Evolutionary conservation across 1,140 invertebrate genomes (phyloP), one percentile per base, ranked within the genome.

Genomic region (Psilanteris sp.): DNA sequence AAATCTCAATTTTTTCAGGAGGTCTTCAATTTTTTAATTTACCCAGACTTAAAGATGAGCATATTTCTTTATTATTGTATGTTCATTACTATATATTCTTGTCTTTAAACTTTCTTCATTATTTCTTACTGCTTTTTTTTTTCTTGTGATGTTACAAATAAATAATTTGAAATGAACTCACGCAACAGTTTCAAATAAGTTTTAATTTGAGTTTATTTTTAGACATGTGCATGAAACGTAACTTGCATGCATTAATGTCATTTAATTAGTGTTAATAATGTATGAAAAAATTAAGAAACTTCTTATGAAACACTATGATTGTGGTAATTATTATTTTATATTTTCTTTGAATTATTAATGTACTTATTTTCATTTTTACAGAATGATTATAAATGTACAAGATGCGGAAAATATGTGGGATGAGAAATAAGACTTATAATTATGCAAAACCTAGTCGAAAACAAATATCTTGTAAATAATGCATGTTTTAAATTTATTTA

Each of bases 381-480:
- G 70, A 24, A 57, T 16, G 27, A 64, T 73, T 5, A 18, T 64
- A 27, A 73, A 73, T 27, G 16, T 66, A 5, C 44, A 61, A 27
- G 61, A 74, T 20, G 34, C 27, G 0, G 61, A 66, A 6, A 66
- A 66, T 5, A 36, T 48, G 27, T 74, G 54, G 54, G 61, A 67
- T 41, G 52, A 74, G 59, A 74, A 67, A 57, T 74, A 74, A 57
- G 61, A 67, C 41, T 64, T 52, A 3, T 20, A n/a, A n/a, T 20
- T 20, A 3, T 20, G 18, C 18, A 20, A 32, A n/a, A n/a, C n/a
- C n/a, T n/a, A n/a, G n/a, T n/a, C n/a, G n/a, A n/a, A n/a, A n/a
- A n/a, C n/a, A n/a, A n/a, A n/a, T n/a, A n/a, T n/a, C n/a, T n/a
- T n/a, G n/a, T n/a, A n/a, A n/a, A n/a, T n/a, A n/a, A n/a, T n/a